These are phyloP conservation scores for Noctua comes DNA, from an alignment of 2,888 invertebrate species.

Conservation along the genomic window DNA sequence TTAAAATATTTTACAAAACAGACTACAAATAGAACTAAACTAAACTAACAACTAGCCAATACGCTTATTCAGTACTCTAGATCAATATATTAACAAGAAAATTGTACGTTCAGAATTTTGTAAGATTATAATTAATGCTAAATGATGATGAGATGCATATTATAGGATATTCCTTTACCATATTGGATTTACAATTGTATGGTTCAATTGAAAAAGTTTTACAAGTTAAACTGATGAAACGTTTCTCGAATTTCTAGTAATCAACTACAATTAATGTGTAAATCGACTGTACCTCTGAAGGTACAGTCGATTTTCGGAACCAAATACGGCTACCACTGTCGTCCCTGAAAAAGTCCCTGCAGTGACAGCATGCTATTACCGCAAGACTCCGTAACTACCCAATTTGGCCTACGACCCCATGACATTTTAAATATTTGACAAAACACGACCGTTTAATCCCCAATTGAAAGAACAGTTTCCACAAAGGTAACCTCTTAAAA, in stretches of 20 bases:
- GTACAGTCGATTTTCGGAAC: background rate
- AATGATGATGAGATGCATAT: background rate
- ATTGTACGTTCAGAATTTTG: too few relatives aligned
- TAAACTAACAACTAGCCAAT: too few relatives aligned
- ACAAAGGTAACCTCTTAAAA: background rate
- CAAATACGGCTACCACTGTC: background rate
- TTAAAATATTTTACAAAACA: too few relatives aligned
- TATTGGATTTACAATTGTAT: background rate
- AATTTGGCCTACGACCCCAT: background rate
- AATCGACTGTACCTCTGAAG: too few relatives aligned
- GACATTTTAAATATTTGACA: background rate
- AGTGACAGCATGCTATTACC: background rate
- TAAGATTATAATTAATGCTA: background rate
- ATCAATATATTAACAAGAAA: constrained; percentile 1
- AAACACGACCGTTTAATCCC: background rate
- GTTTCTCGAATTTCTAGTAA: background rate
- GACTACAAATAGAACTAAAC: too few relatives aligned
- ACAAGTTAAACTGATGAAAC: background rate
- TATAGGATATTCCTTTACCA: background rate
- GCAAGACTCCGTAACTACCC: background rate
- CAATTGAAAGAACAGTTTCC: background rate
- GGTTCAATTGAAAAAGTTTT: background rate
- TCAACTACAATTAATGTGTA: background rate
- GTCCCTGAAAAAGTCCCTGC: background rate
- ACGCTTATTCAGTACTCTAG: background rate